phyloP scores from a whole-genome alignment of 2,113 vertebrate genomes.

The Bubalus kerabau region DNA sequence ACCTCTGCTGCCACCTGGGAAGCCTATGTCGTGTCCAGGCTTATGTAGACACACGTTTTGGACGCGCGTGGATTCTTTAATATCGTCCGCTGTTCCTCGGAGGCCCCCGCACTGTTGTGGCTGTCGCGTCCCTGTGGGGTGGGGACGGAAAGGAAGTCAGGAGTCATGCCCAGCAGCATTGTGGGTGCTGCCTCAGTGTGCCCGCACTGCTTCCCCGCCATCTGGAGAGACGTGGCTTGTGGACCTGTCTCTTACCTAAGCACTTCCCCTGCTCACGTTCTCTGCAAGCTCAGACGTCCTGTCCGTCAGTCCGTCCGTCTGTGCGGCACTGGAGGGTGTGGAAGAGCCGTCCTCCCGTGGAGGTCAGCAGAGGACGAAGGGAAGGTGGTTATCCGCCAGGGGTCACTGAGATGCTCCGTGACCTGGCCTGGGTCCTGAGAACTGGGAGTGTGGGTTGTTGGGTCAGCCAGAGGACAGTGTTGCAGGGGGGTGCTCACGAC shows the following conservation, averaged over 20 bases:
- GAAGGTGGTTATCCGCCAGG: too few species aligned
- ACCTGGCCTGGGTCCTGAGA: neutral
- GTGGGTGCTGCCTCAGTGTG: accelerated
- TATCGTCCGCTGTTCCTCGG: accelerated
- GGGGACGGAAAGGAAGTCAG: neutral
- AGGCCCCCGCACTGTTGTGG: accelerated
- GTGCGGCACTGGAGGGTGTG: accelerated
- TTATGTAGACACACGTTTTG: accelerated
- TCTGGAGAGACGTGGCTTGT: neutral
- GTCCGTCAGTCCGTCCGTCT: accelerated
- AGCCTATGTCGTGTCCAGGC: neutral
- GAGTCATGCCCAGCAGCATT: accelerated
- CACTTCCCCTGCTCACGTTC: accelerated
- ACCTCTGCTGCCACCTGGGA: accelerated
- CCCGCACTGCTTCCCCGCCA: accelerated
- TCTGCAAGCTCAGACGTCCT: accelerated
- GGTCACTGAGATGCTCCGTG: neutral
- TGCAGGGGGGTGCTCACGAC: accelerated
- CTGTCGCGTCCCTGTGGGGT: neutral
- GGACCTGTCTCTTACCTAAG: neutral
- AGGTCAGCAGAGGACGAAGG: accelerated
- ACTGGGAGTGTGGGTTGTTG: too few species aligned
- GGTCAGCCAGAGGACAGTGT: neutral
- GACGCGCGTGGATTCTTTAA: accelerated
- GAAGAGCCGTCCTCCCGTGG: accelerated